phyloP scores from a whole-genome alignment of 2,888 invertebrate genomes.

The Malacosoma neustria region DNA sequence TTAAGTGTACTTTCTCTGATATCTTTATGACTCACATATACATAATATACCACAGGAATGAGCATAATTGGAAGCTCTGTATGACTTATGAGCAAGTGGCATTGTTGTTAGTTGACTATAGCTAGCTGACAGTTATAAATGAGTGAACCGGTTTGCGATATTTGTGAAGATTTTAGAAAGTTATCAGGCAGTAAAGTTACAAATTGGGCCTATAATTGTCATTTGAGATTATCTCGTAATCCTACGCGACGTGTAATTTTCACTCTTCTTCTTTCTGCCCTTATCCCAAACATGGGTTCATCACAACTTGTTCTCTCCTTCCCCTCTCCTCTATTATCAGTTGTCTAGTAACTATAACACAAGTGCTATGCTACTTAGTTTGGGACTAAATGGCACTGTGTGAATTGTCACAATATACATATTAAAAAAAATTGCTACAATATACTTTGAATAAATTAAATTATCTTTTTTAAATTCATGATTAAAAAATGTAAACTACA shows the following conservation, averaged over 20 bases:
- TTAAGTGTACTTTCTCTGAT: constrained; percentile 56
- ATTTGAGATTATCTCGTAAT: constrained; percentile 15
- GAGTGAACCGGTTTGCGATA: neutral
- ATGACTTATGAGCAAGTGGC: constrained; percentile 27
- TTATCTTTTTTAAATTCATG: too few species aligned
- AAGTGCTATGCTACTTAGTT: too few species aligned
- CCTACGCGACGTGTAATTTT: constrained; percentile 10
- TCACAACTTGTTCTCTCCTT: too few species aligned
- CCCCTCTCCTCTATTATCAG: too few species aligned
- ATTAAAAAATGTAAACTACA: too few species aligned
- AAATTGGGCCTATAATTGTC: constrained; percentile 20
- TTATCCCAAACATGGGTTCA: too few species aligned
- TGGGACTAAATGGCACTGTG: too few species aligned
- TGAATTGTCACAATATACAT: too few species aligned
- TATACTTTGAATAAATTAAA: too few species aligned
- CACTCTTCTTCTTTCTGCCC: too few species aligned
- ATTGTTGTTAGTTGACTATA: constrained; percentile 11
- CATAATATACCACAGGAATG: constrained; percentile 33
- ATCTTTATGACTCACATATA: constrained; percentile 44
- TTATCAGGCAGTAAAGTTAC: constrained; percentile 19
- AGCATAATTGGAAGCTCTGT: constrained; percentile 40
- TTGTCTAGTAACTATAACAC: too few species aligned
- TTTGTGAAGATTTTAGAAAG: constrained; percentile 25
- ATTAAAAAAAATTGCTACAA: too few species aligned
- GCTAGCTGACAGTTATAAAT: constrained; percentile 2